Evolutionary conservation across 2,888 invertebrate genomes (phyloP), one percentile per base, ranked within the genome.

Genomic region (Pinctada fucata): DNA sequence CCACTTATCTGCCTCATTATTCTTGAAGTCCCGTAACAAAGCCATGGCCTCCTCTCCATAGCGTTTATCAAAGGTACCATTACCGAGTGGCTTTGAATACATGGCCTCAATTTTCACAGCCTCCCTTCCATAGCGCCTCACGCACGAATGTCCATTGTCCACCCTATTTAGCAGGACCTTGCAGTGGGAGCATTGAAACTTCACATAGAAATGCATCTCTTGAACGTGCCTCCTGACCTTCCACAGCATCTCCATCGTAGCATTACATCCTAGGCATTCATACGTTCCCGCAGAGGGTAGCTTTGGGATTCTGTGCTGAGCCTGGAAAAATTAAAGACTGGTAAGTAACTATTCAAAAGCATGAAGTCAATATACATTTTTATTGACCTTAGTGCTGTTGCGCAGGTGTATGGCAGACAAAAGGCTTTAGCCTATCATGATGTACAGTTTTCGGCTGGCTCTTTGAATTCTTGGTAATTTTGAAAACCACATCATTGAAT

Each of bases 401-500:
- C 10, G 10, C 58, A 52, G 58, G 10, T 8, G 5, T 5, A 52
- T 8, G 6, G 10, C 58, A 52, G 58, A 52, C 6, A 10, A 8
- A 71, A 10, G 50, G 65, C 45, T 51, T 77, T 47, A 77, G 51
- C n/a, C 64, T 16, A 66, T 77, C 71, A 48, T 77, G 72, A 10
- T 77, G 72, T 45, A 77, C 77, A 16, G 72, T 47, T 13, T 76
- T 64, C 16, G 10, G 63, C 64, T 66, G 10, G 68, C 48, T 66
- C 58, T 64, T 67, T 68, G 13, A n/a, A 3, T 66, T 10, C 72
- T n/a, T 49, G 47, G 64, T 13, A 52, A 67, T 65, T 67, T 51
- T 52, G n/a, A n/a, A n/a, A 45, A 72, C 31, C 13, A 67, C 58
- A 68, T 72, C 77, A 67, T 77, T 77, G 8, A 72, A 63, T 48